These are phyloP conservation scores for Drosophila anomelani DNA, from an alignment of 2,888 invertebrate species.

Conservation along the genomic window DNA sequence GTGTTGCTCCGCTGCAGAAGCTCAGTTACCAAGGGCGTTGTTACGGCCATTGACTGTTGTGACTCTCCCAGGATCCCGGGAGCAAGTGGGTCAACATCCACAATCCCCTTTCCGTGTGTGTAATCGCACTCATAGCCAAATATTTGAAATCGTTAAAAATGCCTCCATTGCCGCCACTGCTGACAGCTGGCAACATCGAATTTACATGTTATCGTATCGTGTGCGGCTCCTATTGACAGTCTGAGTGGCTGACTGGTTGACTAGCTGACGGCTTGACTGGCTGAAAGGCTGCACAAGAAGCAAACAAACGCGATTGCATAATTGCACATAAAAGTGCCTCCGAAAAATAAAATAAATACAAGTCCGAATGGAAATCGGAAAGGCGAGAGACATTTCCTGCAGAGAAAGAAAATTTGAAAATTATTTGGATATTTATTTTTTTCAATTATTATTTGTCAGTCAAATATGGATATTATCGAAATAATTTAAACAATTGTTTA, in stretches of 20 bases:
- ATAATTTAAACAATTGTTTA: no score
- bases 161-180: constrained; percentile 46
- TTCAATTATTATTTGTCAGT: background rate
- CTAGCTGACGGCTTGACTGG: constrained; percentile 47
- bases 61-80: constrained; percentile 17
- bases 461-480: no score
- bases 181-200: constrained; percentile 70
- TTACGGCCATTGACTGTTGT: constrained; percentile 45
- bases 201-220: constrained; percentile 71
- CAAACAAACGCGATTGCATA: constrained; percentile 53
- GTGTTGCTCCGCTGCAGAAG: constrained; percentile 17
- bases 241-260: constrained; percentile 35
- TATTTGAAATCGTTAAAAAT: constrained; percentile 56
- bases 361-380: background rate
- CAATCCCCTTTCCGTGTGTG: constrained; percentile 35
- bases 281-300: constrained; percentile 48
- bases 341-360: constrained; percentile 32
- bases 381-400: constrained; percentile 14
- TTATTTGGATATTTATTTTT: background rate
- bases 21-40: constrained; percentile 56
- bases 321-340: constrained; percentile 43
- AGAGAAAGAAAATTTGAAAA: background rate
- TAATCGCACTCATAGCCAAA: constrained; percentile 53
- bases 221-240: constrained; percentile 64
- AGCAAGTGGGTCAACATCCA: constrained; percentile 9